These are phyloP conservation scores for Trachymyrmex septentrionalis DNA, from an alignment of 1,140 invertebrate species.

Conservation along the genomic window DNA sequence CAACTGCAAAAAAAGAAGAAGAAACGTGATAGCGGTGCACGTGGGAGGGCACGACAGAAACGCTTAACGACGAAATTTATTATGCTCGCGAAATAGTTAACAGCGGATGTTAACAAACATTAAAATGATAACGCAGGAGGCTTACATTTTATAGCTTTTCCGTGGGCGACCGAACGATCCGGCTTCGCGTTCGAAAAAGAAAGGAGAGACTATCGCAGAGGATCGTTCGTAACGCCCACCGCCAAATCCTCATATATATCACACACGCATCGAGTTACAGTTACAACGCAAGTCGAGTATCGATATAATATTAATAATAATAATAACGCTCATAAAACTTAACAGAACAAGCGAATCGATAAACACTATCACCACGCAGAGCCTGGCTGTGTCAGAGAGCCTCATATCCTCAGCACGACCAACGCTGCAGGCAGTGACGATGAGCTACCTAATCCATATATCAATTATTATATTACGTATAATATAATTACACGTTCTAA, in stretches of 20 bases:
- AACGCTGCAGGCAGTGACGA: slow-evolving; percentile 73
- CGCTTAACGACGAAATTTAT: slow-evolving; percentile 4
- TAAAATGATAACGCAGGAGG: slow-evolving; percentile 30
- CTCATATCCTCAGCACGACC: slow-evolving; percentile 62
- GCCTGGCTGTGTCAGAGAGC: slow-evolving; percentile 56
- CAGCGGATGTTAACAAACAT: slow-evolving; percentile 27
- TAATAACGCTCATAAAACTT: slow-evolving; percentile 77
- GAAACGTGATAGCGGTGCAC: background rate
- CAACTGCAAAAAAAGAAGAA: background rate
- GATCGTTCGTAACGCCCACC: slow-evolving; percentile 24
- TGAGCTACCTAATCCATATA: slow-evolving; percentile 72
- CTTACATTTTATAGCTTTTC: background rate
- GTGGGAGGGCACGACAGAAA: background rate
- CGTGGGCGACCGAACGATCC: slow-evolving; percentile 16
- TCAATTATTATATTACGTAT: slow-evolving; percentile 67
- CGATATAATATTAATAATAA: slow-evolving; percentile 65
- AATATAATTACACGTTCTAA: slow-evolving; percentile 35
- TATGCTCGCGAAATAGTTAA: slow-evolving; percentile 24
- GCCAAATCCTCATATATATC: slow-evolving; percentile 60
- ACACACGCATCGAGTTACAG: slow-evolving; percentile 68
- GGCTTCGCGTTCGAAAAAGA: background rate
- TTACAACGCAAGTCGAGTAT: slow-evolving; percentile 55
- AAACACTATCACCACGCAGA: slow-evolving; percentile 70
- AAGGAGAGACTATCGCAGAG: background rate
- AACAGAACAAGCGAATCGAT: slow-evolving; percentile 77